Conservation (phyloP, 2,113 vertebrate genomes). For the Amazona guildingii region DNA sequence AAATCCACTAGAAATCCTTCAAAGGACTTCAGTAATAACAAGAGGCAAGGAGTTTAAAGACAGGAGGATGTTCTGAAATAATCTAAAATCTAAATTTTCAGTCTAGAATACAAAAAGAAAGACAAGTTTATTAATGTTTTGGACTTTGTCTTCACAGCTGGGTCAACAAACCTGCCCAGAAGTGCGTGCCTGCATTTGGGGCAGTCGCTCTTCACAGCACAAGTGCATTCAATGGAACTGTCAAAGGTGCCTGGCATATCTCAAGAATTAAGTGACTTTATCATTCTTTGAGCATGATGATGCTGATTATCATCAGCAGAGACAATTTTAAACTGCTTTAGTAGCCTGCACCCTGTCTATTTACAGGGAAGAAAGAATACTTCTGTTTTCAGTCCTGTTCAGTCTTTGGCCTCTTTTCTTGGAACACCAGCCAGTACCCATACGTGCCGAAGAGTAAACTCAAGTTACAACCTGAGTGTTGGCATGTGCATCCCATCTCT, state of each 20-base stretch:
- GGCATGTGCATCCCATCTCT: background rate
- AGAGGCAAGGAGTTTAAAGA: background rate
- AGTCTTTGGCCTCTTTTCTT: background rate
- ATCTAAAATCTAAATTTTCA: background rate
- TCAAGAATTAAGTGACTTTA: background rate
- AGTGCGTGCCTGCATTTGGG: background rate
- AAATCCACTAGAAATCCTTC: background rate
- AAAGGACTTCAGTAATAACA: background rate
- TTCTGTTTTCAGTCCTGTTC: background rate
- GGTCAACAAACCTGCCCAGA: background rate
- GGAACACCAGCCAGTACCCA: background rate
- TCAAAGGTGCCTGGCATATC: background rate
- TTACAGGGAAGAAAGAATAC: background rate
- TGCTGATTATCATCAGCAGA: background rate
- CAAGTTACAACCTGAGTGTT: conserved; percentile 9
- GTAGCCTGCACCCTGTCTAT: background rate
- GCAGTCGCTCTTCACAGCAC: background rate
- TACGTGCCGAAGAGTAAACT: background rate
- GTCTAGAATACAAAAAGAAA: background rate
- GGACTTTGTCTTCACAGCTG: background rate
- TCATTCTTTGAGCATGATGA: conserved; percentile 8
- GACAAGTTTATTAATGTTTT: background rate
- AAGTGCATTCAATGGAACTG: background rate
- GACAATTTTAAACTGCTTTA: background rate
- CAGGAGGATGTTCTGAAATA: background rate